Conservation (phyloP, 2,888 invertebrate species). For the Rhamphomyia laevipes region DNA sequence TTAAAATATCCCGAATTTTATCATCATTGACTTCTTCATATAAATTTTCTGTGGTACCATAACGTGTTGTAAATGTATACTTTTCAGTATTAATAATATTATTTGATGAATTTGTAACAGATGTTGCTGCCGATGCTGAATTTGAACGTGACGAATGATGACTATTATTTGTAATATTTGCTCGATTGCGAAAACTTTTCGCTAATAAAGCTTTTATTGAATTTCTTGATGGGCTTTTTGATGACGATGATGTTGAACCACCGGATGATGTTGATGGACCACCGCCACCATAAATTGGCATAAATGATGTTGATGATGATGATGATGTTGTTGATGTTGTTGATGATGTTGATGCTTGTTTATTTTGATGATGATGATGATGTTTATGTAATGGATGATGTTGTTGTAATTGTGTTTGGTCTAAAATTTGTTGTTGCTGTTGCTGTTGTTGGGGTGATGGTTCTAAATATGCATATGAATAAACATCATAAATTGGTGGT, state of each 20-base stretch:
- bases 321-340: not conserved
- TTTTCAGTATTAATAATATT: conserved; percentile 3
- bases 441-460: conserved; percentile 39
- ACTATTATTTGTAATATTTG: not conserved
- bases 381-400: not conserved
- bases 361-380: conserved; percentile 1
- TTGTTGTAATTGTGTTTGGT: not conserved
- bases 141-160: not conserved
- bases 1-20: conserved; percentile 9
- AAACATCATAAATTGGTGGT: conserved; percentile 37
- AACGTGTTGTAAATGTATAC: conserved; percentile 56
- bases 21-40: conserved; percentile 16
- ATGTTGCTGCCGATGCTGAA: conserved; percentile 1
- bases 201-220: conserved; percentile 17
- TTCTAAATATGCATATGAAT: conserved; percentile 67
- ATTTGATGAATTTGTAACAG: not conserved
- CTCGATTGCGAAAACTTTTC: conserved; percentile 10
- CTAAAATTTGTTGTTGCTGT: not conserved
- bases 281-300: not conserved
- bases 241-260: conserved; percentile 6
- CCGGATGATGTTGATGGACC: not conserved
- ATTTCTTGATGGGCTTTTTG: conserved; percentile 19
- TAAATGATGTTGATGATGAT: not conserved
- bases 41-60: conserved; percentile 56
- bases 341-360: not conserved